A percentile compares a stretch with the other conserved stretches of the same genome.
Evolutionary conservation across 1,140 invertebrate species (phyloP).

Genomic region (Saccostrea cuccullata): DNA sequence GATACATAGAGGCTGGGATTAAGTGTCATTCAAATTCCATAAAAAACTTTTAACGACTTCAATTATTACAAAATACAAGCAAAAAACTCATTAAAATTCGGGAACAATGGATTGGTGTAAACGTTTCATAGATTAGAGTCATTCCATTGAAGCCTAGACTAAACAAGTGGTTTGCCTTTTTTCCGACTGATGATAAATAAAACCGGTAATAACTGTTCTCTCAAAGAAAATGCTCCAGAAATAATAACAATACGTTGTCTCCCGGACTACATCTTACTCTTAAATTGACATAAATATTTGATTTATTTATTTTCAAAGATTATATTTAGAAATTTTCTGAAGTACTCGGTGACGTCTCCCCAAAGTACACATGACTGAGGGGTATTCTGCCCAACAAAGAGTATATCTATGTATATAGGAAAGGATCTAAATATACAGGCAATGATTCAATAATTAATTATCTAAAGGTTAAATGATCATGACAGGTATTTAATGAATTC

Average conservation of each 20-base stretch:
- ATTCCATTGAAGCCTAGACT: neutral
- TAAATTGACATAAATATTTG: neutral
- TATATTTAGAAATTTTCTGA: slow-evolving; percentile 24
- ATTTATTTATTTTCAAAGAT: slow-evolving; percentile 13
- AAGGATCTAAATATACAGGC: neutral
- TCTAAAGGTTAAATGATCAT: slow-evolving; percentile 9
- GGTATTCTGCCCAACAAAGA: neutral
- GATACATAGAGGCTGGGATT: neutral
- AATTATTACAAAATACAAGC: slow-evolving; percentile 25
- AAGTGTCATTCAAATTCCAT: neutral
- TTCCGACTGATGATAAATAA: neutral
- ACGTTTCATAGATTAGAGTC: neutral
- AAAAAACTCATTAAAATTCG: slow-evolving; percentile 31
- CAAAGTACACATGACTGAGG: neutral
- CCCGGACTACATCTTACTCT: neutral
- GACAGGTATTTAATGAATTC: slow-evolving; percentile 9
- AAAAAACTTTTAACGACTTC: neutral
- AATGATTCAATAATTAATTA: slow-evolving; percentile 7
- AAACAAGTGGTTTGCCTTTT: slow-evolving; percentile 1
- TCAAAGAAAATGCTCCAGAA: slow-evolving; percentile 4
- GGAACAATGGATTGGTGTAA: slow-evolving; percentile 7
- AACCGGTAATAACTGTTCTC: slow-evolving; percentile 11
- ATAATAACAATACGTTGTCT: neutral
- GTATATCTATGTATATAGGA: neutral
- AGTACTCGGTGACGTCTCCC: neutral